Conservation (phyloP, 2,888 invertebrate genomes). For the Erpobdella octoculata region DNA sequence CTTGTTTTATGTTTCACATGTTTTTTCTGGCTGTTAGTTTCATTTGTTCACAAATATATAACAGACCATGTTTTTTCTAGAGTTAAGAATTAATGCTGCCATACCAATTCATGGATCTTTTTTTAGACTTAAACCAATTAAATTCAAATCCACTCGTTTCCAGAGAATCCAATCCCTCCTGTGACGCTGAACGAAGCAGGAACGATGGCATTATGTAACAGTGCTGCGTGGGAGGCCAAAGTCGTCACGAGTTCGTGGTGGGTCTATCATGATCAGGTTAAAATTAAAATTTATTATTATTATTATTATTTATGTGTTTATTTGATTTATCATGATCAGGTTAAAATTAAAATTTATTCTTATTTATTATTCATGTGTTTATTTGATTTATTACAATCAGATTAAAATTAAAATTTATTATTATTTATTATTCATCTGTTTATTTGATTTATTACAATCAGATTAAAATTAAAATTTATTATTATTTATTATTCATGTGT, state of each 20-base stretch:
- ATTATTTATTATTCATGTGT: no score
- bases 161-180: constrained; percentile 67
- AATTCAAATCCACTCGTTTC: neutral
- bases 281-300: no score
- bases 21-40: neutral
- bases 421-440: no score
- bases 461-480: constrained; percentile 45
- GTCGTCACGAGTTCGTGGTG: constrained; percentile 92
- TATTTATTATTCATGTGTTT: no score
- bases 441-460: constrained; percentile 88
- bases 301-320: no score
- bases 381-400: constrained; percentile 86
- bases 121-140: no score
- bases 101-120: no score
- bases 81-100: no score
- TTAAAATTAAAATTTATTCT: constrained; percentile 38
- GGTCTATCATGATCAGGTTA: constrained; percentile 78
- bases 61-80: neutral
- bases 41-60: neutral
- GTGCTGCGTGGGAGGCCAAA: constrained; percentile 97
- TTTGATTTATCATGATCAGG: constrained; percentile 84
- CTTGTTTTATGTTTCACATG: neutral
- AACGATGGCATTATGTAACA: constrained; percentile 80
- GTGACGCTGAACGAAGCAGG: constrained; percentile 91
- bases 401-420: no score